phyloP scores from a whole-genome alignment of 2,797 vertebrate genomes.

The Microchirus variegatus region DNA sequence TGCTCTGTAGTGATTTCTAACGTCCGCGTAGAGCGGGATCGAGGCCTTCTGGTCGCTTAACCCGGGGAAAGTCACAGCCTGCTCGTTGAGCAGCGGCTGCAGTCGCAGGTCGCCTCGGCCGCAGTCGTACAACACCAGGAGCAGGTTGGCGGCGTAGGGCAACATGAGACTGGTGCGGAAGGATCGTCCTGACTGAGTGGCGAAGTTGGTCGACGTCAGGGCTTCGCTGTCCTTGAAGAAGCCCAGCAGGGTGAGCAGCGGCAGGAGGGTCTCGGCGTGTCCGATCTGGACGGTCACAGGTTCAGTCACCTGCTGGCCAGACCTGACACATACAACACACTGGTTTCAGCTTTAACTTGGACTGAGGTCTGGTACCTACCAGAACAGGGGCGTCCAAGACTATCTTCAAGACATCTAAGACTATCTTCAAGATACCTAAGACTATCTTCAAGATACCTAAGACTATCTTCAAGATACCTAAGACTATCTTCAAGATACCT shows the following conservation, averaged over 20 bases:
- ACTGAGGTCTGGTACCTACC: too few species aligned
- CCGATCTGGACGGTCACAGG: constrained; percentile 90
- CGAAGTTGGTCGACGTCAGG: constrained; percentile 85
- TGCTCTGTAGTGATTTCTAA: constrained; percentile 83
- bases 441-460: too few species aligned
- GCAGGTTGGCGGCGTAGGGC: constrained; percentile 91
- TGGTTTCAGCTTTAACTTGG: too few species aligned
- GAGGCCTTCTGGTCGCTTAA: constrained; percentile 61
- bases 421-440: too few species aligned
- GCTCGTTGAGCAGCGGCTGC: constrained; percentile 90
- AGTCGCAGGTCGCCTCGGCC: constrained; percentile 83
- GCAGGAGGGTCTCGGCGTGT: constrained; percentile 94
- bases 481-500: too few species aligned
- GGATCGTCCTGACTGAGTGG: constrained; percentile 75
- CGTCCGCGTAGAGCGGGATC: constrained; percentile 81
- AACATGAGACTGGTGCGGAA: constrained; percentile 89
- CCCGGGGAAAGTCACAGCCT: constrained; percentile 82
- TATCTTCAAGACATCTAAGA: too few species aligned
- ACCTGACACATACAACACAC: constrained; percentile 70
- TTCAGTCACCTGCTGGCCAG: constrained; percentile 82
- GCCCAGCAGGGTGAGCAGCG: constrained; percentile 91
- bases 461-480: too few species aligned
- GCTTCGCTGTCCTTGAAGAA: constrained; percentile 87
- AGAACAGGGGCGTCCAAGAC: too few species aligned
- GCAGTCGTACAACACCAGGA: constrained; percentile 91